phyloP scores from a whole-genome alignment of 2,113 vertebrate species.

The Dromiciops gliroides region DNA sequence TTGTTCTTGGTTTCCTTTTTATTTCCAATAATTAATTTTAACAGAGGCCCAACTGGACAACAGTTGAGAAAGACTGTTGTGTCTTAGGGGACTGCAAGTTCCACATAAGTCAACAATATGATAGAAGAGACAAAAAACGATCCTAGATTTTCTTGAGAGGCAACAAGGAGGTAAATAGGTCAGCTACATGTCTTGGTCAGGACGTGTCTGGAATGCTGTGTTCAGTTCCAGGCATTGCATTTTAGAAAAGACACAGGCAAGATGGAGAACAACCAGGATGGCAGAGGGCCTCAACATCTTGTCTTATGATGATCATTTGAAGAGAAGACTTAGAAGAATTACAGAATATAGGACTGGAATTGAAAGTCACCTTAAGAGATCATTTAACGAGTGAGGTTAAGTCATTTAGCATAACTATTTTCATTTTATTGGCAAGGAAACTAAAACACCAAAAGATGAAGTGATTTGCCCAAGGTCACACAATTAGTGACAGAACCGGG shows the following conservation, averaged over 20 bases:
- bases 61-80: background rate
- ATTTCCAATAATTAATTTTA: background rate
- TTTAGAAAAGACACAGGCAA: background rate
- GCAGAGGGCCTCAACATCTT: background rate
- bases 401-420: background rate
- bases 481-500: background rate
- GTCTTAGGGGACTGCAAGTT: background rate
- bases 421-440: background rate
- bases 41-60: background rate
- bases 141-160: background rate
- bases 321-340: background rate
- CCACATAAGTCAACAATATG: background rate
- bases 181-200: background rate
- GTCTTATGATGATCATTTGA: background rate
- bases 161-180: background rate
- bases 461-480: background rate
- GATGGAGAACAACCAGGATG: background rate
- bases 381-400: background rate
- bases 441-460: background rate
- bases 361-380: background rate
- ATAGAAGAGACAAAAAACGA: background rate
- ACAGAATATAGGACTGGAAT: background rate
- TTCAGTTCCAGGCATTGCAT: background rate
- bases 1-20: background rate
- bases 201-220: background rate